A percentile compares a stretch with the other conserved stretches of the same genome.
phyloP scores from a whole-genome alignment of 2,113 vertebrate genomes.

The Cinclus mexicanus region DNA sequence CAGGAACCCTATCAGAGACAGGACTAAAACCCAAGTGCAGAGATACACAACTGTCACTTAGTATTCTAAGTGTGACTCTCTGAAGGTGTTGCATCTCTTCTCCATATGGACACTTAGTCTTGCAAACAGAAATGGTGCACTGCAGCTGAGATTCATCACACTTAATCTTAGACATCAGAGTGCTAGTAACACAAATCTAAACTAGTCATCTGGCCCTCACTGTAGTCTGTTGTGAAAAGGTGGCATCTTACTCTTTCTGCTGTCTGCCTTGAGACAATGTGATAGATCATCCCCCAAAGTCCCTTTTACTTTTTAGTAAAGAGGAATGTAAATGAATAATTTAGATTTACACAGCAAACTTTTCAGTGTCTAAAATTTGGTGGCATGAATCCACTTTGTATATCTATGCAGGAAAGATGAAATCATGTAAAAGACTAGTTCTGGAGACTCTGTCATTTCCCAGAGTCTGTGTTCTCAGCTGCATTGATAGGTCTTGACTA shows the following conservation, averaged over 20 bases:
- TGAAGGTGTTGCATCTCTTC: neutral
- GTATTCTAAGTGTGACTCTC: neutral
- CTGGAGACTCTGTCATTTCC: neutral
- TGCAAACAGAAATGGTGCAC: neutral
- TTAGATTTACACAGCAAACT: neutral
- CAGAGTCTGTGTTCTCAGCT: neutral
- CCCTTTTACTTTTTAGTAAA: neutral
- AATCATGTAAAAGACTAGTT: neutral
- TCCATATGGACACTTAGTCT: neutral
- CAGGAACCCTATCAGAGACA: neutral
- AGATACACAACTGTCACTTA: neutral
- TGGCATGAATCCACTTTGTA: neutral
- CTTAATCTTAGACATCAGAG: neutral
- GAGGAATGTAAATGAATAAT: neutral
- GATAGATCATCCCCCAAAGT: neutral
- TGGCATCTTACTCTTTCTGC: neutral
- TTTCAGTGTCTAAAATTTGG: neutral
- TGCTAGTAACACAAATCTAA: neutral
- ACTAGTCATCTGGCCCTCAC: neutral
- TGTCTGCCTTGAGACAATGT: neutral
- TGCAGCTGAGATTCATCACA: constrained; percentile 1
- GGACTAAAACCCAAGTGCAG: neutral
- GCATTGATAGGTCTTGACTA: neutral
- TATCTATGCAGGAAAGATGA: neutral
- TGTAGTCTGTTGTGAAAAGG: neutral